Conservation (phyloP, 2,113 vertebrate genomes). For the Sphyrna mokarran region DNA sequence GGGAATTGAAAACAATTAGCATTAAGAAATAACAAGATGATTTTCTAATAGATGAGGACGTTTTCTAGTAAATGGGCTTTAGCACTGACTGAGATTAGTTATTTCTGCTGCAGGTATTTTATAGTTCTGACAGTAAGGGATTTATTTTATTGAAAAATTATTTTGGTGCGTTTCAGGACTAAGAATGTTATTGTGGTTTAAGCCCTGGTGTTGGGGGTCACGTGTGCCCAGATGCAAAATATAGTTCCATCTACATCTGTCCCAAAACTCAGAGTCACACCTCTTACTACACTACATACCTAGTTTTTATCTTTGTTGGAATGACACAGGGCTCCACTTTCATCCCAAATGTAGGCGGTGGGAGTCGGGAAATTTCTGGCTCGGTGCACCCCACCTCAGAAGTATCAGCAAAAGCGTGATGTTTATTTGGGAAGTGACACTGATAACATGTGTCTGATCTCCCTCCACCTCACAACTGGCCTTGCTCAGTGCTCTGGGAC, state of each 20-base stretch:
- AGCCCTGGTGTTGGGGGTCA: background rate
- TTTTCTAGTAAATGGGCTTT: background rate
- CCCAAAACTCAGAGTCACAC: background rate
- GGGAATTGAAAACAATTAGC: constrained; percentile 5
- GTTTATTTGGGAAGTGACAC: too few relatives aligned
- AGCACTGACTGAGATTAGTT: background rate
- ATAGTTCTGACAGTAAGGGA: background rate
- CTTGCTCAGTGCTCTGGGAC: too few relatives aligned
- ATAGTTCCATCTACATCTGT: background rate
- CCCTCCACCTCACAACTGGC: too few relatives aligned
- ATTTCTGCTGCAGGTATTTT: background rate
- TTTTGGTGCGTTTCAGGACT: background rate
- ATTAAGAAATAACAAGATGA: background rate
- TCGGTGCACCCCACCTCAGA: too few relatives aligned
- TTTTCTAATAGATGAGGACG: background rate
- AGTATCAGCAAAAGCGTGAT: too few relatives aligned
- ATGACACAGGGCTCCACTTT: background rate
- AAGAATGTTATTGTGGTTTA: background rate
- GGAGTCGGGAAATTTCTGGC: too few relatives aligned
- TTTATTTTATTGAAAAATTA: background rate
- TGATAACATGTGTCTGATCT: too few relatives aligned
- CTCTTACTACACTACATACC: background rate
- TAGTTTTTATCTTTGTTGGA: background rate
- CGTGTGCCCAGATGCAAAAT: background rate
- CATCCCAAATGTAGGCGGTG: too few relatives aligned